Conservation (phyloP, 1,140 invertebrate species). For the Rhyzopertha dominica region DNA sequence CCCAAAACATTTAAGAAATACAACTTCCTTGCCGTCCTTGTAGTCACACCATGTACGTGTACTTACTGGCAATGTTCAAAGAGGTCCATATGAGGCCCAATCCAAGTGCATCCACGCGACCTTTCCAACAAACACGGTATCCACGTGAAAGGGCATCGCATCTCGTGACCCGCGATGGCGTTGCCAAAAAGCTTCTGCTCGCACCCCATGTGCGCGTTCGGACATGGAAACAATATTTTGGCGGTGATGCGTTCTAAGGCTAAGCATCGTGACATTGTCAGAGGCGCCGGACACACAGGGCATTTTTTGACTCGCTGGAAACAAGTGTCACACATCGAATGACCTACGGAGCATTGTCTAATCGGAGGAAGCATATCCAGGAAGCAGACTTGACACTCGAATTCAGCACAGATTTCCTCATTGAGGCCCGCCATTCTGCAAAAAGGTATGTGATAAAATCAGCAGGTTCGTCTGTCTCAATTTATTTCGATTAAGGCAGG, state of each 20-base stretch:
- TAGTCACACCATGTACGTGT: no score
- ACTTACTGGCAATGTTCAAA: constrained; percentile 1
- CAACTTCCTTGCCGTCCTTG: no score
- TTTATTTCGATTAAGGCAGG: no score
- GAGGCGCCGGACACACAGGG: constrained; percentile 67
- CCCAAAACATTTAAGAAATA: no score
- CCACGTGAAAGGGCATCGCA: constrained; percentile 12
- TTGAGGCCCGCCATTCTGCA: no score
- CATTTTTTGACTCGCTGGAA: constrained; percentile 62
- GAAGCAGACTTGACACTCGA: constrained; percentile 74
- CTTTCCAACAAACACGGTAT: constrained; percentile 17
- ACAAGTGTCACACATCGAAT: constrained; percentile 69
- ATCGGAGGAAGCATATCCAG: constrained; percentile 72
- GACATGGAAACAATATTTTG: constrained; percentile 22
- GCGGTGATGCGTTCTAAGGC: constrained; percentile 55
- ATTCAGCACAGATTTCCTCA: no score
- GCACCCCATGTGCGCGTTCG: constrained; percentile 17
- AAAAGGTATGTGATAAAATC: no score
- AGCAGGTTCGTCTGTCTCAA: no score
- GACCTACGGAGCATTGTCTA: constrained; percentile 68
- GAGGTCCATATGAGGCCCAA: constrained; percentile 18
- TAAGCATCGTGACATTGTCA: constrained; percentile 67
- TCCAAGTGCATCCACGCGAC: constrained; percentile 17
- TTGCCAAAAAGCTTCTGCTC: constrained; percentile 3
- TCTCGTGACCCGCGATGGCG: constrained; percentile 17